phyloP scores from a whole-genome alignment of 2,113 vertebrate species.

The Microcebus tavaratra region DNA sequence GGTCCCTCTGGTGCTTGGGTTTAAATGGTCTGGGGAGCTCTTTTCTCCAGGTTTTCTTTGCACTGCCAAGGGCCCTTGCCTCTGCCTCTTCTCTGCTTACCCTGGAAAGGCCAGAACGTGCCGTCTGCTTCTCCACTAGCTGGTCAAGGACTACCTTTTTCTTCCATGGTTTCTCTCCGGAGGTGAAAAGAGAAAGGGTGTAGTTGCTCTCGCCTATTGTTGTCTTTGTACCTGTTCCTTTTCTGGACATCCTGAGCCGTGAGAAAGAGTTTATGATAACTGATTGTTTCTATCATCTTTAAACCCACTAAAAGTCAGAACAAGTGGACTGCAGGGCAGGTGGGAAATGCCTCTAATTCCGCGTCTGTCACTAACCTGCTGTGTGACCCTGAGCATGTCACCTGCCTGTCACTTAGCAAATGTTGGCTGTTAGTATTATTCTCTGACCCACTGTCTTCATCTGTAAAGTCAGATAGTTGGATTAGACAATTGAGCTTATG shows the following conservation, averaged over 20 bases:
- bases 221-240: not conserved
- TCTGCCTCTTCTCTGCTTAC: not conserved
- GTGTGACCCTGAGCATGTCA: not conserved
- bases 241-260: not conserved
- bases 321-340: not conserved
- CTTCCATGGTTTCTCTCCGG: not conserved
- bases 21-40: not conserved
- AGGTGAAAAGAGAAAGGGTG: not conserved
- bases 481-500: not conserved
- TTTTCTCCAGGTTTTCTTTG: not conserved
- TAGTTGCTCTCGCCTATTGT: not conserved
- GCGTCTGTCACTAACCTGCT: not conserved
- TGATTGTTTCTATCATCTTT: not conserved
- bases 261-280: not conserved
- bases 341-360: not conserved
- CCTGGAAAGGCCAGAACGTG: not conserved
- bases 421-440: fast-evolving
- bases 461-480: not conserved
- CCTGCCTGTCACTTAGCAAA: not conserved
- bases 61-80: not conserved
- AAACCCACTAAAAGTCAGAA: not conserved
- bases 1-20: not conserved
- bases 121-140: not conserved
- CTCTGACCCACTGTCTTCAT: not conserved
- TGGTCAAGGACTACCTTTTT: not conserved